These are phyloP conservation scores for Ranitomeya imitator DNA, from an alignment of 2,113 vertebrate genomes.

Conservation along the genomic window DNA sequence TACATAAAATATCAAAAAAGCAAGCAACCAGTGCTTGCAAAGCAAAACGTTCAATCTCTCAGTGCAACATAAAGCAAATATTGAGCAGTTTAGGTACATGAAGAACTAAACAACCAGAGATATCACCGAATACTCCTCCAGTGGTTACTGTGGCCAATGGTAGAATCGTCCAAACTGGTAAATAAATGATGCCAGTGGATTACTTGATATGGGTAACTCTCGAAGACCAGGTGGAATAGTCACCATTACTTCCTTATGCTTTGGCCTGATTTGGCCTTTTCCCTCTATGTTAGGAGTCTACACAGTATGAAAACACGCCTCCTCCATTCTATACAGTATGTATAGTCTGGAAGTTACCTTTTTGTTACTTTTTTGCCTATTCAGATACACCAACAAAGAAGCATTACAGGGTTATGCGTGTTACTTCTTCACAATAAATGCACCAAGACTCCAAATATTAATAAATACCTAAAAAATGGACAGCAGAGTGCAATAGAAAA, in stretches of 20 bases:
- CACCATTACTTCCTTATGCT: slow-evolving; percentile 45
- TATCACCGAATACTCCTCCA: not conserved
- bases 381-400: slow-evolving; percentile 59
- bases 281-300: slow-evolving; percentile 60
- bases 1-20: slow-evolving; percentile 75
- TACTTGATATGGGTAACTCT: not conserved
- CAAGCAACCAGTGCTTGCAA: slow-evolving; percentile 82
- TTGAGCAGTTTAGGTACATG: slow-evolving; percentile 70
- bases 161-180: not conserved
- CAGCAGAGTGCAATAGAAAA: slow-evolving; percentile 63
- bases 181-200: not conserved
- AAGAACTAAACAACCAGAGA: slow-evolving; percentile 38
- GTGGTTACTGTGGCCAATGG: not conserved
- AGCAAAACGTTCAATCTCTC: slow-evolving; percentile 71
- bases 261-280: slow-evolving; percentile 61
- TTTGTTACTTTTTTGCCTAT: slow-evolving; percentile 62
- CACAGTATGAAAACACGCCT: slow-evolving; percentile 62
- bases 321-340: slow-evolving; percentile 65
- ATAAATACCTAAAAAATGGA: slow-evolving; percentile 62
- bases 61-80: slow-evolving; percentile 76
- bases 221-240: not conserved
- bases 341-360: slow-evolving; percentile 62
- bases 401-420: slow-evolving; percentile 61
- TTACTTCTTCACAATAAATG: slow-evolving; percentile 65
- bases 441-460: slow-evolving; percentile 65